Conservation (phyloP, 2,888 invertebrate species). For the Vannuccia rotundouncinata region DNA sequence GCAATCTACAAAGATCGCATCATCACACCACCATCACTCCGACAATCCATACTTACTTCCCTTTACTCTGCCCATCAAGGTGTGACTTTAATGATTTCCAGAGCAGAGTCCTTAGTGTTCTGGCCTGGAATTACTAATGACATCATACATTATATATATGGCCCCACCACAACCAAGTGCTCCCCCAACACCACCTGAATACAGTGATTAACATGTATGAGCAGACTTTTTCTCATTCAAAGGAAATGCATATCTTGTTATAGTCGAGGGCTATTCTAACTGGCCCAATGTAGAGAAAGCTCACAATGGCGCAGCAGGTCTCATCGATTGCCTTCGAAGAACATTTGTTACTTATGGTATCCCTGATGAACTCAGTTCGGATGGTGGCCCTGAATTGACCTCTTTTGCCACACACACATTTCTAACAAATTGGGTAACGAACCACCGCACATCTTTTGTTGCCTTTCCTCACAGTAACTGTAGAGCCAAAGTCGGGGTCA, state of each 20-base stretch:
- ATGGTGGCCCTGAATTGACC: constrained; percentile 44
- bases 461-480: constrained; percentile 25
- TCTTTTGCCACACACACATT: constrained; percentile 42
- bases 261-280: constrained; percentile 44
- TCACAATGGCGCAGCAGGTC: constrained; percentile 37
- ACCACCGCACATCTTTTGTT: constrained; percentile 1
- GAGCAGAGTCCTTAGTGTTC: constrained; percentile 43
- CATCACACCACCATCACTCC: constrained; percentile 4
- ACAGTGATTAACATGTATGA: constrained; percentile 40
- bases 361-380: constrained; percentile 43
- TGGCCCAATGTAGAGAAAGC: constrained; percentile 43
- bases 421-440: constrained; percentile 33
- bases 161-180: constrained; percentile 41
- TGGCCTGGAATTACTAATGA: constrained; percentile 44
- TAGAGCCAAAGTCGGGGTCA: background rate
- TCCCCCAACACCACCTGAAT: constrained; percentile 43
- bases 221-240: constrained; percentile 41
- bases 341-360: constrained; percentile 44
- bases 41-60: background rate
- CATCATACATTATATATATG: constrained; percentile 32
- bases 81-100: background rate
- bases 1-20: constrained; percentile 19
- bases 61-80: constrained; percentile 10
- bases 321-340: constrained; percentile 41
- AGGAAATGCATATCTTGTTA: constrained; percentile 42